phyloP scores from a whole-genome alignment of 2,113 vertebrate species.

The Gallinago media region DNA sequence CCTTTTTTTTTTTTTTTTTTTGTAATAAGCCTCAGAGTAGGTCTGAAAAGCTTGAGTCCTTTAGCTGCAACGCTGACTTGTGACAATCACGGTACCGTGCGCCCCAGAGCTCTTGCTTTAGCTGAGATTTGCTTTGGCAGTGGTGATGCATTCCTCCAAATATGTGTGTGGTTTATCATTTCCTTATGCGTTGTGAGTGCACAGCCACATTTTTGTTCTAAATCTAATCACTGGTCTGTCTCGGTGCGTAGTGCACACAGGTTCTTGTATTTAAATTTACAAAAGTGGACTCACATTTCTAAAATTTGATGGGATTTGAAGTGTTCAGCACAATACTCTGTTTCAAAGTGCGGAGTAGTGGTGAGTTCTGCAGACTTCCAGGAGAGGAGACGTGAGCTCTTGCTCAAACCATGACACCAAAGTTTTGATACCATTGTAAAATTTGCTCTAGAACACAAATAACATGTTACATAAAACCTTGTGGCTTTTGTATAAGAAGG shows the following conservation, averaged over 20 bases:
- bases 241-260: not conserved
- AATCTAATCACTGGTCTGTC: not conserved
- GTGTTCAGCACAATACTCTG: not conserved
- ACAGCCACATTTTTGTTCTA: not conserved
- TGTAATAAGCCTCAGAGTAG: not conserved
- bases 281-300: not conserved
- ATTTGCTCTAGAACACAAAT: not conserved
- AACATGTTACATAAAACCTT: not conserved
- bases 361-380: not conserved
- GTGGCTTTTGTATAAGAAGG: not conserved
- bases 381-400: not conserved
- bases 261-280: not conserved
- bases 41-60: not conserved
- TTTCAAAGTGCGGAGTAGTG: not conserved
- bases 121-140: not conserved
- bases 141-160: not conserved
- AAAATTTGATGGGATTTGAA: not conserved
- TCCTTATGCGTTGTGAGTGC: not conserved
- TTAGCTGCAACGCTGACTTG: not conserved
- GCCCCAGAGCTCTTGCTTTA: not conserved
- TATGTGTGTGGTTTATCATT: not conserved
- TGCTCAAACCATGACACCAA: not conserved
- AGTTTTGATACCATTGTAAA: constrained; percentile 32
- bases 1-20: too few species aligned
- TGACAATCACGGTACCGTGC: not conserved